Percentiles rank a stretch among this genome's conserved stretches.
These are phyloP conservation scores for Dunckerocampus dactyliophorus DNA, from an alignment of 2,113 vertebrate species.

Conservation along the genomic window DNA sequence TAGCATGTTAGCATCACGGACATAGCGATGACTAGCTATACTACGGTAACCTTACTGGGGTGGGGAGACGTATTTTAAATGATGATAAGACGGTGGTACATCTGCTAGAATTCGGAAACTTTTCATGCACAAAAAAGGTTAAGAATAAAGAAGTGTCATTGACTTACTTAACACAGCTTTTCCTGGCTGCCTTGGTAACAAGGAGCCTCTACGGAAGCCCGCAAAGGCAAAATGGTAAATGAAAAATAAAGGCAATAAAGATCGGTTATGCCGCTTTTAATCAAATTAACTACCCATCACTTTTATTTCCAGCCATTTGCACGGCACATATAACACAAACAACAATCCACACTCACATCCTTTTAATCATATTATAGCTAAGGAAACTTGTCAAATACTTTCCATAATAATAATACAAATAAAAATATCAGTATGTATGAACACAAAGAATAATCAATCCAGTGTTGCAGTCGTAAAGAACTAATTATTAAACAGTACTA, in stretches of 20 bases:
- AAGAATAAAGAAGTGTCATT: neutral
- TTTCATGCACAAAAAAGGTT: neutral
- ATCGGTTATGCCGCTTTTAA: too few species aligned
- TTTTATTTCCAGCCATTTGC: neutral
- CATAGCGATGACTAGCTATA: neutral
- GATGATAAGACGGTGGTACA: neutral
- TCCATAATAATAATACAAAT: too few species aligned
- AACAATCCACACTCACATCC: neutral
- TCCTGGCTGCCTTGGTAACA: constrained; percentile 70
- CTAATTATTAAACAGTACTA: too few species aligned
- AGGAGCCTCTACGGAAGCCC: constrained; percentile 49
- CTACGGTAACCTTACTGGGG: neutral
- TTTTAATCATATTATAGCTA: too few species aligned
- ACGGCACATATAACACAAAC: neutral
- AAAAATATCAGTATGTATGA: too few species aligned
- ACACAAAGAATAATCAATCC: too few species aligned
- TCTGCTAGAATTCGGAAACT: too few species aligned
- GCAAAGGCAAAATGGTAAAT: constrained; percentile 34
- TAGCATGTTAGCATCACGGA: neutral
- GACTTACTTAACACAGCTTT: constrained; percentile 38
- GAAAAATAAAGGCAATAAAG: neutral
- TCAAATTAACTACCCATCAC: too few species aligned
- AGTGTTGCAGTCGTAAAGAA: too few species aligned
- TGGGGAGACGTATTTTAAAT: neutral
- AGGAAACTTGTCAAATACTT: too few species aligned